phyloP scores from a whole-genome alignment of 2,888 invertebrate genomes.

The Phaedon cochleariae region DNA sequence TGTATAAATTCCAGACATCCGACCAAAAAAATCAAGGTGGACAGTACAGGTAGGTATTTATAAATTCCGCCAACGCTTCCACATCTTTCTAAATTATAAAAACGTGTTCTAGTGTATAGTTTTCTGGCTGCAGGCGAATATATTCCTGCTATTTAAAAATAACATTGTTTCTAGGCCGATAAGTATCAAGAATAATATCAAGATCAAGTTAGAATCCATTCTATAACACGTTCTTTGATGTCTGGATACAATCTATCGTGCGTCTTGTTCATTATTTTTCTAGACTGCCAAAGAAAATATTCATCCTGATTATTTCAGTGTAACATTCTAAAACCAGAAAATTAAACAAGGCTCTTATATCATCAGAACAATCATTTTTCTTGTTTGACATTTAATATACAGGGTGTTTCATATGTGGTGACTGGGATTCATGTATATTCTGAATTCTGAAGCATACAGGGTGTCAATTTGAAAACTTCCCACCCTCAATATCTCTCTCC shows the following conservation, averaged over 20 bases:
- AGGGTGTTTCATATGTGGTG: too few relatives aligned
- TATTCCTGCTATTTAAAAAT: conserved; percentile 24
- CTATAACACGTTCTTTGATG: background rate
- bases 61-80: background rate
- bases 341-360: too few relatives aligned
- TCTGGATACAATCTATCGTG: background rate
- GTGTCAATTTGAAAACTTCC: too few relatives aligned
- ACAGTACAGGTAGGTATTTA: background rate
- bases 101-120: background rate
- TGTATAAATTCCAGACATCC: background rate
- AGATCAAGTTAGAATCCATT: background rate
- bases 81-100: background rate
- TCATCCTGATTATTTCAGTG: background rate
- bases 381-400: too few relatives aligned
- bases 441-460: too few relatives aligned
- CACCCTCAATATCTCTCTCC: too few relatives aligned
- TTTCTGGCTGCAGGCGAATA: background rate
- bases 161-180: conserved; percentile 29
- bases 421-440: too few relatives aligned
- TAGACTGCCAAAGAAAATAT: background rate
- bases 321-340: too few relatives aligned
- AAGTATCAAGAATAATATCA: background rate
- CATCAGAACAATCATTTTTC: too few relatives aligned
- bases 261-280: background rate
- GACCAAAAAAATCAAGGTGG: too few relatives aligned